phyloP scores from a whole-genome alignment of 2,888 invertebrate genomes.

The Trachelus troglodyta region DNA sequence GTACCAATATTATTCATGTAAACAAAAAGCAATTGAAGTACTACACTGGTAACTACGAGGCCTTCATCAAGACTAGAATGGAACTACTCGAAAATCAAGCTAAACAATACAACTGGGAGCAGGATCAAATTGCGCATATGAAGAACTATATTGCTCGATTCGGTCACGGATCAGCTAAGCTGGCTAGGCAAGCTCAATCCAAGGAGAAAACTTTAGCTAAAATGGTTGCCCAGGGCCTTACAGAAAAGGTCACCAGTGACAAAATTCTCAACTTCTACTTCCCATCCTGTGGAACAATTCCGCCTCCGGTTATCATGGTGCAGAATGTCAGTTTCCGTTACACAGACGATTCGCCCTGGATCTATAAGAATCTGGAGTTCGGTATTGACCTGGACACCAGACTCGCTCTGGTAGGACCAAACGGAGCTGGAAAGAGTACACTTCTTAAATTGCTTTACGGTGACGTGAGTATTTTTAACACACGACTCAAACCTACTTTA shows the following conservation, averaged over 20 bases:
- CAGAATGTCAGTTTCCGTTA: conserved; percentile 97
- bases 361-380: conserved; percentile 98
- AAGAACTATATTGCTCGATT: conserved; percentile 99
- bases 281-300: conserved; percentile 92
- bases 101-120: conserved; percentile 99
- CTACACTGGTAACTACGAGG: conserved; percentile 97
- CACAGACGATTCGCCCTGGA: conserved; percentile 85
- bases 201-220: conserved; percentile 99
- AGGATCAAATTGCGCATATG: conserved; percentile 99
- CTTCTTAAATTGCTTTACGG: conserved; percentile 94
- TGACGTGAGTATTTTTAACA: conserved; percentile 74
- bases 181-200: conserved; percentile 98
- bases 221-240: conserved; percentile 98
- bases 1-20: conserved; percentile 96
- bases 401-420: conserved; percentile 95
- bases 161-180: conserved; percentile 98
- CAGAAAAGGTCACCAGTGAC: conserved; percentile 93
- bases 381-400: conserved; percentile 98
- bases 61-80: conserved; percentile 91
- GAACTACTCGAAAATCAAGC: conserved; percentile 98
- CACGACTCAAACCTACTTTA: neutral
- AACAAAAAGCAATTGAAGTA: conserved; percentile 93
- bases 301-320: conserved; percentile 99
- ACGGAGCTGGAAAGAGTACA: conserved; percentile 99
- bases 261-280: conserved; percentile 96